Base-by-base conservation (phyloP, 2,888 invertebrate genomes). In the Drosophila setosimentum region DNA sequence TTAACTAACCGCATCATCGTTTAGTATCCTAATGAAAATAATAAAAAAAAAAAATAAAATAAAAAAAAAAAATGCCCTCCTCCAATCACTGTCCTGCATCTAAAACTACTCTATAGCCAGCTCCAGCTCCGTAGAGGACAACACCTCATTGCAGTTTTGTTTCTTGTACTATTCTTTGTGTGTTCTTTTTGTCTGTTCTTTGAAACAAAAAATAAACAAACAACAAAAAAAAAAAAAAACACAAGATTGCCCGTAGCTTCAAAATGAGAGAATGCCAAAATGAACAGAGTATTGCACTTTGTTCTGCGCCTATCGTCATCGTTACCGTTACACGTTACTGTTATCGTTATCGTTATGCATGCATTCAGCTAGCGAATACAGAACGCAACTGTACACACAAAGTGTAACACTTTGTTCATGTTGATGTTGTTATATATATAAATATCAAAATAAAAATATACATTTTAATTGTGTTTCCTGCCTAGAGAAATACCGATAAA, bases 151-250 rank as follows among this genome's bases (percentile, higher is more conserved):
- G 68, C 78, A 81, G 78, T 81, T 45, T 24, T 78, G 60, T 81
- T 80, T 75, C 78, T 80, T 77, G 80, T 55, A 29, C 27, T 74
- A 76, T 58, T 64, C 66, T 74, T 80, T 75, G 68, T 70, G 74
- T 78, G 71, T 74, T 80, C 67, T 80, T 80, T 74, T 80, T 74
- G 74, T 77, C 80, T 80, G 78, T 77, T 80, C 40, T 54, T 50
- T 48, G n/a, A n/a, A n/a, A n/a, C n/a, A 30, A 16, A 18, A 16
- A 27, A 37, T 54, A 48, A 21, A 45, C 11, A 53, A 29, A 21
- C 10, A 45, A 21, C 3, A 5, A 8, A 18, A 29, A 63, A 42
- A 2, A 45, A 24, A 53, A 40, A 45, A 48, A 58, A 27, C 42
- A 55, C 55, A 49, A 60, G 57, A 50, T 63, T 66, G 50, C 51